phyloP scores from a whole-genome alignment of 1,140 invertebrate species.

The Lepidurus apus region DNA sequence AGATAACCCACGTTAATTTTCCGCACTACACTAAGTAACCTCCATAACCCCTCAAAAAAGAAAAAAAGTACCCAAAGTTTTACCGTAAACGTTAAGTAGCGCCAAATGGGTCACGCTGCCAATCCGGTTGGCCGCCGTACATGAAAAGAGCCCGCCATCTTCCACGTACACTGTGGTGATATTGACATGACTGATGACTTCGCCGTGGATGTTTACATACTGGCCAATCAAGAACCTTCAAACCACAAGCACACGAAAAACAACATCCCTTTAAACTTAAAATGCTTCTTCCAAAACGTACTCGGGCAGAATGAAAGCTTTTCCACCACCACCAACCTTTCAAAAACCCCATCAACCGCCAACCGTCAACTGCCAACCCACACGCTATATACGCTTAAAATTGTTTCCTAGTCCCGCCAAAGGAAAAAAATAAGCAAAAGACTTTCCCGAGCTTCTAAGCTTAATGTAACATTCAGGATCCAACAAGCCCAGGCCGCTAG shows the following conservation, averaged over 20 bases:
- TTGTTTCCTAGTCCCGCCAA: too few species aligned
- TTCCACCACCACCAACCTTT: neutral
- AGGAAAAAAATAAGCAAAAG: too few species aligned
- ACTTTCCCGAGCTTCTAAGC: too few species aligned
- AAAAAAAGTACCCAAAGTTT: neutral
- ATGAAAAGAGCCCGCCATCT: conserved; percentile 48
- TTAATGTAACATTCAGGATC: too few species aligned
- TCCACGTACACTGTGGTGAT: conserved; percentile 46
- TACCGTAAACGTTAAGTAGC: conserved; percentile 48
- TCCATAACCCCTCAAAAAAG: conserved; percentile 23
- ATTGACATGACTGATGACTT: conserved; percentile 64
- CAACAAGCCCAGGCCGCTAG: too few species aligned
- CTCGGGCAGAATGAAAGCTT: neutral
- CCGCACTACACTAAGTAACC: neutral
- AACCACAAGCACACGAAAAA: neutral
- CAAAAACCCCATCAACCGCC: too few species aligned
- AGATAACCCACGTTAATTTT: conserved; percentile 23
- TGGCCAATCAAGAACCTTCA: conserved; percentile 57
- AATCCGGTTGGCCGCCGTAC: conserved; percentile 45
- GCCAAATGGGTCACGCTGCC: conserved; percentile 42
- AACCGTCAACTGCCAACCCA: too few species aligned
- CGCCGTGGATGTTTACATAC: conserved; percentile 60
- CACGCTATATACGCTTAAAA: too few species aligned
- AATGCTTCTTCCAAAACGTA: neutral
- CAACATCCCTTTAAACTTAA: neutral